phyloP scores from a whole-genome alignment of 2,797 vertebrate genomes.

The Rhynchonycteris naso region DNA sequence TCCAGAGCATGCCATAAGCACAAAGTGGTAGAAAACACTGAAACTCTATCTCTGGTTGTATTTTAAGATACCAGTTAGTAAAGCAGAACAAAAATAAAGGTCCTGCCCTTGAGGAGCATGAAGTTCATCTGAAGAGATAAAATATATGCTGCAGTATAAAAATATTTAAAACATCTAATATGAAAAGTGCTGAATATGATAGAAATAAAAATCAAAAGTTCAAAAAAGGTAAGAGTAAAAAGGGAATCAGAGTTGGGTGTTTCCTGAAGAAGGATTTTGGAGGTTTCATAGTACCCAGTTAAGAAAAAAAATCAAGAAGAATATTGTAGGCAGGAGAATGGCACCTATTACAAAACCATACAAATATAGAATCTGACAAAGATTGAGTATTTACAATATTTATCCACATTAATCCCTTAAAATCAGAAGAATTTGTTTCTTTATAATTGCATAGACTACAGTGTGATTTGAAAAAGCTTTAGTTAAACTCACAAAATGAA shows the following conservation, averaged over 20 bases:
- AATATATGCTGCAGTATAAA: neutral
- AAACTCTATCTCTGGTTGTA: neutral
- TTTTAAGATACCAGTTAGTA: neutral
- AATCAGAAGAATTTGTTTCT: neutral
- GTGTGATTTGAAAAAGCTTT: slow-evolving; percentile 75
- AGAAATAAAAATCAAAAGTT: neutral
- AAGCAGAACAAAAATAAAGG: neutral
- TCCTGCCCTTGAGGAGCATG: neutral
- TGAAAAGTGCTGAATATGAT: neutral
- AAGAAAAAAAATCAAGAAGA: neutral
- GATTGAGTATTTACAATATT: neutral
- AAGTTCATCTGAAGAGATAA: neutral
- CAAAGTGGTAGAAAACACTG: neutral
- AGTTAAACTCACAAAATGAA: slow-evolving; percentile 79
- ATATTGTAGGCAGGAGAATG: neutral
- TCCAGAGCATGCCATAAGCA: neutral
- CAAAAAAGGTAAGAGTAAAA: neutral
- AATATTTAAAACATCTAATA: slow-evolving; percentile 23
- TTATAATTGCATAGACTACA: neutral
- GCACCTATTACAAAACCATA: neutral
- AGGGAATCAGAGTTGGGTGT: neutral
- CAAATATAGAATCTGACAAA: neutral
- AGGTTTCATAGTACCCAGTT: neutral
- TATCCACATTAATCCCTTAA: neutral
- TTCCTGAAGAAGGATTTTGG: neutral